Percentiles rank a stretch among this genome's conserved stretches.
phyloP scores from a whole-genome alignment of 2,797 vertebrate species.

The Podargus strigoides region DNA sequence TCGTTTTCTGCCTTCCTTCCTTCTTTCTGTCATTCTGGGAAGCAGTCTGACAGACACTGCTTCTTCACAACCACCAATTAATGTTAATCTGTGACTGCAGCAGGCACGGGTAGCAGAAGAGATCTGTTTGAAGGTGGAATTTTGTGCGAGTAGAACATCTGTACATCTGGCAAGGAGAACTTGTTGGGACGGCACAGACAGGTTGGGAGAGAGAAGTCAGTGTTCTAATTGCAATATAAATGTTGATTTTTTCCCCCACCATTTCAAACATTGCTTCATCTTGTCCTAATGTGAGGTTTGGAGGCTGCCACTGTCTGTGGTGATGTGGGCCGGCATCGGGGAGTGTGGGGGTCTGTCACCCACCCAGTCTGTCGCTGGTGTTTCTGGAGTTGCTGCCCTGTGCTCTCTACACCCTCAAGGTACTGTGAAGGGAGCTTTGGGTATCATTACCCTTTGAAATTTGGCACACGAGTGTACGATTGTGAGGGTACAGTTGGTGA shows the following conservation, averaged over 20 bases:
- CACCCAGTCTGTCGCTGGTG: background rate
- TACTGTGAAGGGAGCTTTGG: background rate
- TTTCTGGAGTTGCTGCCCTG: accelerated
- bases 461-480: background rate
- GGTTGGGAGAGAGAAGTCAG: background rate
- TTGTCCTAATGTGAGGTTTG: background rate
- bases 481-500: accelerated
- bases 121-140: background rate
- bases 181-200: background rate
- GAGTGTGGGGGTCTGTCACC: background rate
- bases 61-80: background rate
- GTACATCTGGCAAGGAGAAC: background rate
- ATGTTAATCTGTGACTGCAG: background rate
- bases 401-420: background rate
- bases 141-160: background rate
- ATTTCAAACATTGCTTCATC: background rate
- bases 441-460: background rate
- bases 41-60: background rate
- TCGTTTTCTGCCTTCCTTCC: background rate
- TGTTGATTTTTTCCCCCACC: background rate
- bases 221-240: background rate
- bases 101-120: background rate
- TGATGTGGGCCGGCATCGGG: background rate
- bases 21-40: background rate
- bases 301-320: background rate